Evolutionary conservation across 2,888 invertebrate species (phyloP), one percentile per base, ranked within the genome.

Genomic region (Uloborus plumipes): DNA sequence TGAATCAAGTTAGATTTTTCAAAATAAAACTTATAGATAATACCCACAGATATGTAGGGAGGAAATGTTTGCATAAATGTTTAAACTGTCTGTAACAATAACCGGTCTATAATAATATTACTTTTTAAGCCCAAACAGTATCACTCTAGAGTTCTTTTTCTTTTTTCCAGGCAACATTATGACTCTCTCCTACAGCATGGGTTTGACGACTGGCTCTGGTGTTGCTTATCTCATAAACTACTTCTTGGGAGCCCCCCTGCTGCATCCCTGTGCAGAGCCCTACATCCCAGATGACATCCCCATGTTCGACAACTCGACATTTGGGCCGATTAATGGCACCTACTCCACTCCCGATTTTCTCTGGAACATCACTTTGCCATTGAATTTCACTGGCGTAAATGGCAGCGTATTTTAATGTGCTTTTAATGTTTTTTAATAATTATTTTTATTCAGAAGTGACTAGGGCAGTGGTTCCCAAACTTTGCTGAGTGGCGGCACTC

Each of bases 111-210:
- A n/a, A n/a, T n/a, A n/a, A n/a, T n/a, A n/a, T n/a, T n/a, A n/a
- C n/a, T n/a, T n/a, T n/a, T n/a, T n/a, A n/a, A n/a, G n/a, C n/a
- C n/a, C n/a, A n/a, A n/a, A n/a, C n/a, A n/a, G n/a, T n/a, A n/a
- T n/a, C n/a, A n/a, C n/a, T n/a, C n/a, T n/a, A n/a, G 11, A 39
- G 11, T 6, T 39, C 11, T 39, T 2, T 65, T 53, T 53, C n/a
- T 22, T 47, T 20, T 58, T 84, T 85, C 11, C 90, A 94, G 95
- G 95, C 66, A 97, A 97, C 88, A 94, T 97, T 89, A 97, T 97
- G 96, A 97, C 96, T 0, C 89, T 97, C 2, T 94, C 95, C 0
- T 97, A 97, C 89, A 96, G 94, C 89, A 92, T 95, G 55, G 97
- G 96, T 0, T 90, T 97, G 69, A 93, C 95, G 0, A 92, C 93